Base-by-base conservation (phyloP, 1,140 invertebrate species). In the Microplitis mediator region DNA sequence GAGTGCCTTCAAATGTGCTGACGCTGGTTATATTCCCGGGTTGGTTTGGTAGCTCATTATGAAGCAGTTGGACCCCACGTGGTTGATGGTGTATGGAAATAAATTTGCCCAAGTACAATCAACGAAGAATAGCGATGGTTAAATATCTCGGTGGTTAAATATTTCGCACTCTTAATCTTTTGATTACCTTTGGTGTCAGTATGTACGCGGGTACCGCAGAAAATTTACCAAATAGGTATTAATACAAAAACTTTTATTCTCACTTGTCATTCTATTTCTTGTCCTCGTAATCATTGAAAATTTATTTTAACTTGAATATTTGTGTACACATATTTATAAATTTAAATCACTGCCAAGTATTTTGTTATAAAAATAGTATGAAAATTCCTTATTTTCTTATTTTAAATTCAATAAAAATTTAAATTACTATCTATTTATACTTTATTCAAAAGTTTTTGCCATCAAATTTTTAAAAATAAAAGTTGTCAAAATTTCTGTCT, bases 61-160 rank as follows among this genome's bases (percentile, higher is more conserved):
- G 96, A 98, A 81, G 90, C 91, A 50, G 92, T 97, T 13, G 95
- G 95, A 0, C 94, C 95, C 0, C 91, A 93, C 79, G 95, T 99
- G 0, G 95, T 99, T 0, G 98, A 99, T 85, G 93, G 93, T 96
- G 96, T 2, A 92, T 99, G 91, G 98, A 99, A 88, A 92, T 97
- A 1, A 97, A 97, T 80, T 90, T 95, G 72, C 93, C 95, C 0
- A 94, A 95, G 79, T 96, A 93, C 79, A 98, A 99, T 85, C 98
- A 99, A 86, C 89, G 96, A 56, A 89, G 97, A 74, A 93, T 99
- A 8, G 95, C 96, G 8, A 95, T 96, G 88, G 93, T 97, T 9
- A 94, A 95, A 84, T 99, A 97, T 86, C 87, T 99, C 13, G 98
- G 95, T 31, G 89, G 92, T 3, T 95, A 98, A 79, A 95, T 99